Evolutionary conservation across 2,797 vertebrate species (phyloP).

Genomic region (Neostethus bicornis): DNA sequence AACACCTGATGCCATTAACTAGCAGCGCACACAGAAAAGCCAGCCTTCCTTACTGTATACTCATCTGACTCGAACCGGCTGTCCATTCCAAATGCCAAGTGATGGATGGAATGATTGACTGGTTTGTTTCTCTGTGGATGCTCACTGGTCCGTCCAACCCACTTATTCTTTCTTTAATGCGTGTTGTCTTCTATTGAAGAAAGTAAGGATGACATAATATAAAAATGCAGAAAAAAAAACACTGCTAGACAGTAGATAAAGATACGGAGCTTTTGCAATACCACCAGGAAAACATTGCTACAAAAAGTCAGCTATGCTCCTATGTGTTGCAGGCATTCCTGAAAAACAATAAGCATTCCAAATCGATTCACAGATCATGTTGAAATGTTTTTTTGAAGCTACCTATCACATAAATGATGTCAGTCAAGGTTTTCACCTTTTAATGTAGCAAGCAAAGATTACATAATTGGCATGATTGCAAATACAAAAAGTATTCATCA

Average conservation of each 20-base stretch:
- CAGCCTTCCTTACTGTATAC: constrained; percentile 43
- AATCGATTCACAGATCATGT: not conserved
- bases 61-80: constrained; percentile 39
- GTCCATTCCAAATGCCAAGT: constrained; percentile 29
- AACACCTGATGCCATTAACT: constrained; percentile 80
- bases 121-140: constrained; percentile 28
- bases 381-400: constrained; percentile 12
- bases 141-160: constrained; percentile 39
- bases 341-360: constrained; percentile 18
- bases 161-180: constrained; percentile 39
- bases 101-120: constrained; percentile 15
- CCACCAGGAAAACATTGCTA: constrained; percentile 14
- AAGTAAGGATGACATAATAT: constrained; percentile 12
- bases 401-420: constrained; percentile 28
- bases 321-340: not conserved
- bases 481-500: too few relatives aligned
- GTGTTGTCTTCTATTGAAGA: constrained; percentile 28
- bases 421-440: constrained; percentile 20
- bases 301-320: constrained; percentile 2
- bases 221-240: constrained; percentile 25
- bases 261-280: constrained; percentile 21
- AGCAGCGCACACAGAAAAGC: constrained; percentile 55
- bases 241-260: constrained; percentile 6
- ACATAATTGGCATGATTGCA: constrained; percentile 15
- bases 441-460: constrained; percentile 5